Percentiles rank a stretch among this genome's conserved stretches.
Evolutionary conservation across 2,888 invertebrate genomes (phyloP).

Genomic region (Folsomia manolachei): DNA sequence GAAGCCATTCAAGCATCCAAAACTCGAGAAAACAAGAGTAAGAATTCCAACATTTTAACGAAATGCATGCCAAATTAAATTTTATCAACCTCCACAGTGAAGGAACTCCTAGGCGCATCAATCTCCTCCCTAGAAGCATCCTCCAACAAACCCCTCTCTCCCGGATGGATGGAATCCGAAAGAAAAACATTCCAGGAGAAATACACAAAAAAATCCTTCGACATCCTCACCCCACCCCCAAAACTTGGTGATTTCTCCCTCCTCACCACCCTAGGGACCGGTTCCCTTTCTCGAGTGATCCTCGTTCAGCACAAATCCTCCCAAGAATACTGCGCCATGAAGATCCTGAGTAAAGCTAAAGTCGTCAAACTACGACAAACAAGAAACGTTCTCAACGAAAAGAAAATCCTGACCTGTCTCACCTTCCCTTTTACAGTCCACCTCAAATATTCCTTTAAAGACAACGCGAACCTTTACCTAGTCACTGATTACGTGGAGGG

Average conservation of each 20-base stretch:
- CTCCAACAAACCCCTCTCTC: too few relatives aligned
- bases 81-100: too few relatives aligned
- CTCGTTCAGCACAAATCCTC: slow-evolving; percentile 93
- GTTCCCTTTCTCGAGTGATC: slow-evolving; percentile 99
- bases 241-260: slow-evolving; percentile 96
- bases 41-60: too few relatives aligned
- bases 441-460: slow-evolving; percentile 72
- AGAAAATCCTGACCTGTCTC: slow-evolving; percentile 96
- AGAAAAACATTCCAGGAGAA: too few relatives aligned
- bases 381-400: slow-evolving; percentile 98
- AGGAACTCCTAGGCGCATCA: too few relatives aligned
- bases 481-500: slow-evolving; percentile 98
- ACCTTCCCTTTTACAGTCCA: slow-evolving; percentile 98
- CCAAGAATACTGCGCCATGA: slow-evolving; percentile 98
- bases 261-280: slow-evolving; percentile 97
- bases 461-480: slow-evolving; percentile 99
- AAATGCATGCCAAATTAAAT: too few relatives aligned
- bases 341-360: slow-evolving; percentile 99
- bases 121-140: too few relatives aligned
- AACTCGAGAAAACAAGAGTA: too few relatives aligned
- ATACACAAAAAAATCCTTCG: too few relatives aligned
- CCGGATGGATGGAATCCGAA: too few relatives aligned
- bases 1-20: too few relatives aligned
- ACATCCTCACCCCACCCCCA: too few relatives aligned
- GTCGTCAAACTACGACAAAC: slow-evolving; percentile 99